These are phyloP conservation scores for Grallaria varia DNA, from an alignment of 2,113 vertebrate species.

Conservation along the genomic window DNA sequence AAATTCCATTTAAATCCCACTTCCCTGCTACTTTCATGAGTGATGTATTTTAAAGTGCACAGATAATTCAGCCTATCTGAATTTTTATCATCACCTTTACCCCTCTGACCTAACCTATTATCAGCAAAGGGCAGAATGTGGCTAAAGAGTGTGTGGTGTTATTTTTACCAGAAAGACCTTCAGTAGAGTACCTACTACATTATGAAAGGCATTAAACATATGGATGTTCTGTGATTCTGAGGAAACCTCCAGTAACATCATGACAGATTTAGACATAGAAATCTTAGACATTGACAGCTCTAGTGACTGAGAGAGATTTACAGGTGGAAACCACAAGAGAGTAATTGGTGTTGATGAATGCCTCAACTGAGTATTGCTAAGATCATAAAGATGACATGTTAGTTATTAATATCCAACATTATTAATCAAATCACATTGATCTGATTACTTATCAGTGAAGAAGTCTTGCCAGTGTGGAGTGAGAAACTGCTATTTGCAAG, in stretches of 20 bases:
- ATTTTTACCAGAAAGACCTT: not conserved
- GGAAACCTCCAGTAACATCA: not conserved
- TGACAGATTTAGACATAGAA: not conserved
- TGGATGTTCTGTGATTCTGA: not conserved
- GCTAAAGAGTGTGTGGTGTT: not conserved
- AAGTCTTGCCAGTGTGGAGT: not conserved
- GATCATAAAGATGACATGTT: not conserved
- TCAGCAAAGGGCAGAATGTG: not conserved
- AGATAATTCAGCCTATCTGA: not conserved
- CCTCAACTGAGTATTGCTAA: not conserved
- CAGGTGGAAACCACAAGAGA: not conserved
- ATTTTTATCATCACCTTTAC: not conserved
- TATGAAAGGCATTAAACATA: not conserved
- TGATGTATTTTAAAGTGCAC: not conserved
- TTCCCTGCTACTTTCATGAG: not conserved
- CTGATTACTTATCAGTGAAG: not conserved
- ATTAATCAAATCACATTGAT: not conserved
- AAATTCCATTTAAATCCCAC: not conserved
- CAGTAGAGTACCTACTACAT: not conserved
- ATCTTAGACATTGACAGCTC: not conserved
- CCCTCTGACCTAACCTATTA: not conserved
- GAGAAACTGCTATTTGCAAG: not conserved
- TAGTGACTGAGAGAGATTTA: not conserved
- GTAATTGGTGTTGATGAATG: not conserved
- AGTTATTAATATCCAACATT: not conserved